Conservation (phyloP, 2,888 invertebrate genomes). For the Cantharis flavilabris region DNA sequence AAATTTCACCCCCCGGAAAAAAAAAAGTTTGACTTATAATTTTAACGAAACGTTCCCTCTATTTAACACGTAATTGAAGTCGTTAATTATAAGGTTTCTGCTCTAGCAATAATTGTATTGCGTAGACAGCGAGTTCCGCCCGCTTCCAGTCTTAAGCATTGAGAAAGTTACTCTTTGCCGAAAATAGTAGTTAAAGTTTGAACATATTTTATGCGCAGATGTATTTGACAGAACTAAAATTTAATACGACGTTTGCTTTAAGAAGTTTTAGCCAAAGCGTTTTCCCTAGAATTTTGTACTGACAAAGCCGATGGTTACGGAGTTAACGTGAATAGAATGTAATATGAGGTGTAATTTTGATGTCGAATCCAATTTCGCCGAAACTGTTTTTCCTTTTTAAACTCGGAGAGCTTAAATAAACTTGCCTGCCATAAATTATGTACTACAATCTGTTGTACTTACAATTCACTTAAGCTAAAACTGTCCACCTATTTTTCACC, state of each 20-base stretch:
- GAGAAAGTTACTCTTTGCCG: slow-evolving; percentile 30
- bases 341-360: slow-evolving; percentile 30
- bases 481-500: slow-evolving; percentile 52
- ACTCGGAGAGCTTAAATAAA: slow-evolving; percentile 15
- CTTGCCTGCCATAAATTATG: slow-evolving; percentile 31
- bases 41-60: slow-evolving; percentile 11
- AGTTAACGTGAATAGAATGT: slow-evolving; percentile 43
- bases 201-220: slow-evolving; percentile 47
- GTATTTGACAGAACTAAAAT: slow-evolving; percentile 48
- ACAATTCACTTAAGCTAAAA: slow-evolving; percentile 54
- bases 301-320: slow-evolving; percentile 43
- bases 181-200: slow-evolving; percentile 46
- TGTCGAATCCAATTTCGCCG: not conserved
- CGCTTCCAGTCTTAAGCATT: slow-evolving; percentile 15
- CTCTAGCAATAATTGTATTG: slow-evolving; percentile 26
- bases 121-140: slow-evolving; percentile 26
- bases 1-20: not conserved
- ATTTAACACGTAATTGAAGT: slow-evolving; percentile 20
- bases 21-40: slow-evolving; percentile 4
- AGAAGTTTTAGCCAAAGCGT: slow-evolving; percentile 42
- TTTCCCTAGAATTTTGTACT: slow-evolving; percentile 38
- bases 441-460: slow-evolving; percentile 50
- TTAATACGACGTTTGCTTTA: slow-evolving; percentile 43
- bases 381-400: not conserved
- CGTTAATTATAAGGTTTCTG: slow-evolving; percentile 25